Evolutionary conservation across 1,140 invertebrate species (phyloP).

Genomic region (Bombus waltoni): DNA sequence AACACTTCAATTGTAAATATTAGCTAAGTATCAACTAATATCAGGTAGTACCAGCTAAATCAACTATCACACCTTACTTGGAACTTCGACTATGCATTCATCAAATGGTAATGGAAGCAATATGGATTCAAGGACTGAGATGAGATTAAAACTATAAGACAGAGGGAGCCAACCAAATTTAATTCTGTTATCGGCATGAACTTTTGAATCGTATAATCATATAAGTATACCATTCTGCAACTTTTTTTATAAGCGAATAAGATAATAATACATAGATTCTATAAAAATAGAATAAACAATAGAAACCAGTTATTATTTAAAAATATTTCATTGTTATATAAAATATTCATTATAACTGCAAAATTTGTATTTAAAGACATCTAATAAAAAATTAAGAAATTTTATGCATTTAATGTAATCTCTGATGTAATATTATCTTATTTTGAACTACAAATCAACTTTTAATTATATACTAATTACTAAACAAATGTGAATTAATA

Average conservation of each 20-base stretch:
- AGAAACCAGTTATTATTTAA: background rate
- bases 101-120: background rate
- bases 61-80: accelerated
- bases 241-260: background rate
- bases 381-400: background rate
- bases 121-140: too few species aligned
- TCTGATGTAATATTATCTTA: background rate
- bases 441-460: background rate
- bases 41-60: too few species aligned
- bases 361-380: background rate
- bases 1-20: too few species aligned
- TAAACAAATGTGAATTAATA: background rate
- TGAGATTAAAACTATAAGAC: too few species aligned
- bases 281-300: background rate
- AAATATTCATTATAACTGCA: background rate
- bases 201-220: slow-evolving; percentile 3
- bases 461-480: background rate
- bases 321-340: too few species aligned
- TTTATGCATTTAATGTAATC: background rate
- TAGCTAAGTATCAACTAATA: too few species aligned
- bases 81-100: background rate
- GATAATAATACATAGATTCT: background rate
- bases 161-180: background rate
- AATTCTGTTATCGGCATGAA: background rate
- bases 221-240: background rate